Percentiles rank a stretch among this genome's conserved stretches.
Conservation (phyloP, 2,888 invertebrate species). For the Dryococelus australis region DNA sequence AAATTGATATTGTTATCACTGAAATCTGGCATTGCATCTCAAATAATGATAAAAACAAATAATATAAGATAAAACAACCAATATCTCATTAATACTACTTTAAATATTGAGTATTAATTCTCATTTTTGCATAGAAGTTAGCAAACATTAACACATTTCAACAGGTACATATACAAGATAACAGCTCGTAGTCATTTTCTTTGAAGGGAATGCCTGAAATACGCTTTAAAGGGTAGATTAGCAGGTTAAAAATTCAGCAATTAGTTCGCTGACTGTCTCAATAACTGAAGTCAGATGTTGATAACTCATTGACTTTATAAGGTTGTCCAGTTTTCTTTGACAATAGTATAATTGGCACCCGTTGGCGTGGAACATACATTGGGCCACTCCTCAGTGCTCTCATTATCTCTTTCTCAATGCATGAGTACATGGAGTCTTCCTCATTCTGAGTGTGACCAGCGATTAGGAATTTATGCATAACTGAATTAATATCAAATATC, state of each 20-base stretch:
- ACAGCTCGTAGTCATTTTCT: too few species aligned
- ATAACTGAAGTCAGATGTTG: slow-evolving; percentile 22
- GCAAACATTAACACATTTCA: too few species aligned
- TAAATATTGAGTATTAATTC: too few species aligned
- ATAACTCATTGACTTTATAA: slow-evolving; percentile 28
- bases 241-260: not conserved
- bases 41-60: too few species aligned
- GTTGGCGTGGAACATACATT: slow-evolving; percentile 33
- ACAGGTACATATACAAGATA: too few species aligned
- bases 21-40: not conserved
- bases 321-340: slow-evolving; percentile 31
- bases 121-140: too few species aligned
- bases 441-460: slow-evolving; percentile 34
- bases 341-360: slow-evolving; percentile 22
- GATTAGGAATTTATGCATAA: slow-evolving; percentile 36
- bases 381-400: slow-evolving; percentile 30
- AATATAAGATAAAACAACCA: too few species aligned
- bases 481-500: slow-evolving; percentile 35
- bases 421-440: slow-evolving; percentile 33
- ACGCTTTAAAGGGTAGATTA: not conserved
- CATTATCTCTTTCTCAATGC: slow-evolving; percentile 32
- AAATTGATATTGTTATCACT: not conserved
- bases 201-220: too few species aligned
- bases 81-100: too few species aligned
- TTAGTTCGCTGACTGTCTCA: not conserved